These are phyloP conservation scores for Chroicocephalus ridibundus DNA, from an alignment of 2,113 vertebrate genomes.

Conservation along the genomic window DNA sequence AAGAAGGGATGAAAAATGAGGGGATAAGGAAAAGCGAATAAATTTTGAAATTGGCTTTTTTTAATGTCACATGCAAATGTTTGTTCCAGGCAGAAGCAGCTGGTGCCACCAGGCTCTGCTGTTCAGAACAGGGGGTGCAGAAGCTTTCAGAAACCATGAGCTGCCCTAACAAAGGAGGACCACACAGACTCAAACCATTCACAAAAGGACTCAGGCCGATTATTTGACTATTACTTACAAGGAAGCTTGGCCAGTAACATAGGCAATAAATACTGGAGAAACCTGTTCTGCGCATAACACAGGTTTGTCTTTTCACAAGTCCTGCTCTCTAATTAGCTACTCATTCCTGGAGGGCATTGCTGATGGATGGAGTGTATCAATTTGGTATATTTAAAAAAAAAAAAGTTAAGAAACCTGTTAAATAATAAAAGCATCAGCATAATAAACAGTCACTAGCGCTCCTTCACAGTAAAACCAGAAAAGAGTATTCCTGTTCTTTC, in stretches of 20 bases:
- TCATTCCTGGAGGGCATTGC: slow-evolving; percentile 50
- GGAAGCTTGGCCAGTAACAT: slow-evolving; percentile 49
- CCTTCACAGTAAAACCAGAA: not conserved
- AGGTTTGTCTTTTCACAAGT: slow-evolving; percentile 52
- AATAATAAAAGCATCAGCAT: not conserved
- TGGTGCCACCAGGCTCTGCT: slow-evolving; percentile 65
- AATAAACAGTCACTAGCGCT: not conserved
- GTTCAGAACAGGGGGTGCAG: slow-evolving; percentile 52
- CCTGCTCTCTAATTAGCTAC: slow-evolving; percentile 63
- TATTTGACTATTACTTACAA: slow-evolving; percentile 66
- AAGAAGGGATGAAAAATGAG: not conserved
- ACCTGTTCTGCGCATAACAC: slow-evolving; percentile 60
- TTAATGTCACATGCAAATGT: slow-evolving; percentile 49
- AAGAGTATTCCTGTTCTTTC: not conserved
- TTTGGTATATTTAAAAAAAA: not conserved
- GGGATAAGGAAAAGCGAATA: slow-evolving; percentile 27
- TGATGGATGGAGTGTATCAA: slow-evolving; percentile 38
- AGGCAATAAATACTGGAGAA: slow-evolving; percentile 65
- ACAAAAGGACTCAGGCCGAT: slow-evolving; percentile 64
- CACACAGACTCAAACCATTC: slow-evolving; percentile 68
- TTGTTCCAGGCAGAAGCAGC: slow-evolving; percentile 63
- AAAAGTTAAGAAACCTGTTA: not conserved
- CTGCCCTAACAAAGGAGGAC: slow-evolving; percentile 69
- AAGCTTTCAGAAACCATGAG: slow-evolving; percentile 61
- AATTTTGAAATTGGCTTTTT: slow-evolving; percentile 31